These are phyloP conservation scores for Hypsopygia costalis DNA, from an alignment of 2,888 invertebrate genomes.

Conservation along the genomic window DNA sequence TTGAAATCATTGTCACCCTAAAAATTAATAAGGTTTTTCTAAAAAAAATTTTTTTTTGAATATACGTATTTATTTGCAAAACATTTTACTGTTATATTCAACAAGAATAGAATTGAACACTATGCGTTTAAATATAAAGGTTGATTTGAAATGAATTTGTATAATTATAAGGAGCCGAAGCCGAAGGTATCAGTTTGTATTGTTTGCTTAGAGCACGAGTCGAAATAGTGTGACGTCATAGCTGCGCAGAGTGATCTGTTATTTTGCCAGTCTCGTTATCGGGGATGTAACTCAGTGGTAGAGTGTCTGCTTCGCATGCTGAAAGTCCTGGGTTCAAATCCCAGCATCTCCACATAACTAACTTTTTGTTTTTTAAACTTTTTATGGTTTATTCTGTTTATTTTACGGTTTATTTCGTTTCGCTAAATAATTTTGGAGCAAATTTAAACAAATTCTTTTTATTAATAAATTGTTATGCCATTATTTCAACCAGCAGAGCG, in stretches of 20 bases:
- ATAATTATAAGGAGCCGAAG: too few relatives aligned
- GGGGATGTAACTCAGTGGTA: slow-evolving; percentile 78
- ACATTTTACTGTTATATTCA: too few relatives aligned
- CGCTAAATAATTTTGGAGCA: too few relatives aligned
- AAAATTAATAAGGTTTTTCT: not conserved
- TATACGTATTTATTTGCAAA: slow-evolving; percentile 1
- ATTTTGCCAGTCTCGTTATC: slow-evolving; percentile 9
- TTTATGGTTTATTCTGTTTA: slow-evolving; percentile 2
- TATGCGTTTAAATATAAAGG: too few relatives aligned
- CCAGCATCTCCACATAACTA: slow-evolving; percentile 76
- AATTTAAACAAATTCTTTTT: too few relatives aligned
- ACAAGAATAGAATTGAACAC: too few relatives aligned
- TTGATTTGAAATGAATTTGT: too few relatives aligned
- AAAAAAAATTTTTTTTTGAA: not conserved
- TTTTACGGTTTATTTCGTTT: not conserved
- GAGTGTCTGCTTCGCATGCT: slow-evolving; percentile 85
- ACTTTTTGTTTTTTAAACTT: slow-evolving; percentile 16
- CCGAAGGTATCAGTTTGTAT: too few relatives aligned
- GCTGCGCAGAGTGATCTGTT: accelerated
- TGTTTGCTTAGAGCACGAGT: too few relatives aligned
- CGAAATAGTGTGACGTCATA: slow-evolving; percentile 18
- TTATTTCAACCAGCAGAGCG: slow-evolving; percentile 44
- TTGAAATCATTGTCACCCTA: slow-evolving; percentile 11
- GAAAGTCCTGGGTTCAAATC: slow-evolving; percentile 84
- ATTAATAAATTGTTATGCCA: too few relatives aligned